These are phyloP conservation scores for Eugnorisma glareosa DNA, from an alignment of 2,888 invertebrate genomes.

Conservation along the genomic window DNA sequence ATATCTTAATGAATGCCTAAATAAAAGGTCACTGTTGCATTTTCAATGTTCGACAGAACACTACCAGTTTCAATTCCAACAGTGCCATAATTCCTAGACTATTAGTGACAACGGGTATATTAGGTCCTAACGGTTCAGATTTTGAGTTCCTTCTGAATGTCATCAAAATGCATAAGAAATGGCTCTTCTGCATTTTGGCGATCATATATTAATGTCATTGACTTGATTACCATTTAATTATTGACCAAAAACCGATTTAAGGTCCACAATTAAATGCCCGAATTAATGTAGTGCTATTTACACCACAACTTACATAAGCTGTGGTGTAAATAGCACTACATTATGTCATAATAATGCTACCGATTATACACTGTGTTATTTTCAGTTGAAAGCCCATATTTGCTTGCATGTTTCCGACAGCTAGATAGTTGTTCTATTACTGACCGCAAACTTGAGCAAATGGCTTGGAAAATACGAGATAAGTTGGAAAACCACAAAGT, in stretches of 20 bases:
- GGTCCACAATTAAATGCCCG: slow-evolving; percentile 19
- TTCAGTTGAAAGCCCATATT: slow-evolving; percentile 14
- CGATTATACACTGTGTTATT: slow-evolving; percentile 3
- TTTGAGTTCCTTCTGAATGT: too few species aligned
- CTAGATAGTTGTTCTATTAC: not conserved
- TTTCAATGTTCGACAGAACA: not conserved
- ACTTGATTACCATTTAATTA: not conserved
- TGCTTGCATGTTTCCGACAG: not conserved
- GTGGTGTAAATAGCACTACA: not conserved
- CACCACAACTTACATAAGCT: slow-evolving; percentile 16
- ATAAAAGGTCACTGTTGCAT: not conserved
- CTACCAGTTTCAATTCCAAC: not conserved
- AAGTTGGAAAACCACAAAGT: slow-evolving; percentile 14
- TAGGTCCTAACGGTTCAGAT: not conserved
- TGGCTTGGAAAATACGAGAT: slow-evolving; percentile 12
- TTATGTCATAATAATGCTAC: slow-evolving; percentile 3
- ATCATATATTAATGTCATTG: not conserved
- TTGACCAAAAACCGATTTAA: not conserved
- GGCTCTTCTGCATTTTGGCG: not conserved
- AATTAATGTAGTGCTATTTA: too few species aligned
- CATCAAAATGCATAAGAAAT: not conserved
- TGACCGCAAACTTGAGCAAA: slow-evolving; percentile 14
- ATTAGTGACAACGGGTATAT: not conserved
- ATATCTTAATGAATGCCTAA: not conserved
- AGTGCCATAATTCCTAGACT: not conserved